Percentiles rank a stretch among this genome's conserved stretches.
Evolutionary conservation across 2,888 invertebrate genomes (phyloP).

Genomic region (Ectobius pallidus): DNA sequence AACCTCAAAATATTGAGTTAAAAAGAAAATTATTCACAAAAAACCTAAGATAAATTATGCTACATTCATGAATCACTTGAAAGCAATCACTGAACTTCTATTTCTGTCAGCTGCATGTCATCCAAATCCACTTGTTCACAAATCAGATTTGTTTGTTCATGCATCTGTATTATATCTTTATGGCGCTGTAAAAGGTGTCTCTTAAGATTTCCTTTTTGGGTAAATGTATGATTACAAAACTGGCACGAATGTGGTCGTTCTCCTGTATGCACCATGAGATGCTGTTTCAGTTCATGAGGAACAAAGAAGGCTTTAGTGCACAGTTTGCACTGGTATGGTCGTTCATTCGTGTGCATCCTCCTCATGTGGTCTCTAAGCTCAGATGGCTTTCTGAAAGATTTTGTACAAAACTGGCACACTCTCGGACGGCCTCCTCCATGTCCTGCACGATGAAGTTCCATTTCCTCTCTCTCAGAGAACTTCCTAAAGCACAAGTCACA

Average conservation of each 20-base stretch:
- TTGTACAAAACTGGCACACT: constrained; percentile 44
- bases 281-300: constrained; percentile 46
- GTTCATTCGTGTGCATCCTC: constrained; percentile 46
- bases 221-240: constrained; percentile 45
- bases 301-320: constrained; percentile 47
- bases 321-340: constrained; percentile 46
- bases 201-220: constrained; percentile 41
- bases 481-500: constrained; percentile 45
- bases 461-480: constrained; percentile 44
- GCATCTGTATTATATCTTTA: no score
- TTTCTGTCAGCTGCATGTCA: not conserved
- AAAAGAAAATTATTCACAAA: no score
- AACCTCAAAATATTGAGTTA: no score
- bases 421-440: constrained; percentile 46
- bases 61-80: no score
- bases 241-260: constrained; percentile 46
- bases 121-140: not conserved
- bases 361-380: constrained; percentile 42
- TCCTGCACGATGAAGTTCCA: constrained; percentile 46
- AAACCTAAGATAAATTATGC: no score
- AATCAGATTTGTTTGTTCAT: not conserved
- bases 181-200: constrained; percentile 13
- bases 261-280: constrained; percentile 47
- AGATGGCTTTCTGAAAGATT: constrained; percentile 44
- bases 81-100: no score